A percentile compares a stretch with the other conserved stretches of the same genome.
Evolutionary conservation across 2,113 vertebrate genomes (phyloP).

Genomic region (Rallus limicola): DNA sequence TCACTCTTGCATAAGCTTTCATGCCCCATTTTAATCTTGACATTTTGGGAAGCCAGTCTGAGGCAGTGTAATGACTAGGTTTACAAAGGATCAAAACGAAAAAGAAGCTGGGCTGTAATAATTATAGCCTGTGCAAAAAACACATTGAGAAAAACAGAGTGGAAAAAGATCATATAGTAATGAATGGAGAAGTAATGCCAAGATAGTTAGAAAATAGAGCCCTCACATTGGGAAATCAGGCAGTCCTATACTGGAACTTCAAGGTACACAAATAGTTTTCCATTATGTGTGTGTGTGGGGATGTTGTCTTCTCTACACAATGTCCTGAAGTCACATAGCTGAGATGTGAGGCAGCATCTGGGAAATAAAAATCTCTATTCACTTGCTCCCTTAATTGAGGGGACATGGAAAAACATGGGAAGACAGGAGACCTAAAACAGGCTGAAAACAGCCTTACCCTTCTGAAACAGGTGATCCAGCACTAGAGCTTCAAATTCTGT

Average conservation of each 20-base stretch:
- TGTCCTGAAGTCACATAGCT: constrained; percentile 3
- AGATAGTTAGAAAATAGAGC: constrained; percentile 22
- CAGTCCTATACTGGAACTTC: not conserved
- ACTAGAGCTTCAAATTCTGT: not conserved
- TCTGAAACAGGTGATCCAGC: not conserved
- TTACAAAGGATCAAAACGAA: constrained; percentile 77
- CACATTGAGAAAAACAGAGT: constrained; percentile 73
- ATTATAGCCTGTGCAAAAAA: constrained; percentile 64
- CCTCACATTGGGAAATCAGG: constrained; percentile 33
- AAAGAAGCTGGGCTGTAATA: constrained; percentile 63
- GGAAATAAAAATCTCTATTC: not conserved
- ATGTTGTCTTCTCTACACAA: not conserved
- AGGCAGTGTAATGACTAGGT: constrained; percentile 73
- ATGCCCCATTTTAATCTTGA: constrained; percentile 76
- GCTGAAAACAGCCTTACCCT: not conserved
- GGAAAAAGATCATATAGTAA: constrained; percentile 66
- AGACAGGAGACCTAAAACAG: not conserved
- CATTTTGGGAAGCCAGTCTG: constrained; percentile 74
- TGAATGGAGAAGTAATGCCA: not conserved
- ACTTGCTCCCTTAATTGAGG: not conserved
- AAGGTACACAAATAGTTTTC: constrained; percentile 3
- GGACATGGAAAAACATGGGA: not conserved
- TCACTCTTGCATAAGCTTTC: constrained; percentile 77
- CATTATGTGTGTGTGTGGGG: not conserved
- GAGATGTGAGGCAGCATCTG: not conserved